Evolutionary conservation across 2,888 invertebrate species (phyloP), one percentile per base, ranked within the genome.

Genomic region (Trachelus stipa): DNA sequence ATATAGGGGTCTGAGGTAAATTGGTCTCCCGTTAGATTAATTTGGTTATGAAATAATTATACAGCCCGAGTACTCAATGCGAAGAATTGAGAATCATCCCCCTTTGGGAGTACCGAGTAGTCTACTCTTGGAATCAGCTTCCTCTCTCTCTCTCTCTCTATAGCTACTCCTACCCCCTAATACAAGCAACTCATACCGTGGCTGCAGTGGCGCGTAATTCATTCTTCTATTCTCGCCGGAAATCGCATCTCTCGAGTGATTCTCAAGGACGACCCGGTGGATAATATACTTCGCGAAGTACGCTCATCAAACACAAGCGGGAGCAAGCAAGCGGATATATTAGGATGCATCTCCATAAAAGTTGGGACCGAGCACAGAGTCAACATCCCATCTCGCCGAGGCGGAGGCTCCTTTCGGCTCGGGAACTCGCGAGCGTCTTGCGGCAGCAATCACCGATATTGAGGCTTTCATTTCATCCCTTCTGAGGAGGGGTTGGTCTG

Each of bases 331-430:
- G 83, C 87, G 90, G 90, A 90, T 91, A 90, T 91, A 91, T 91
- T 90, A 90, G 90, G 90, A 90, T 90, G 91, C 91, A 91, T 91
- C 90, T 91, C 90, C 90, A 91, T 91, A 90, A 91, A 91, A 91
- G 91, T 90, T 90, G 88, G 84, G 89, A 87, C 89, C 87, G 85
- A 86, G 88, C 87, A 88, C 83, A 88, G 88, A 89, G 89, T 89
- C 89, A 89, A 89, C 89, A 89, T 88, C 86, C 76, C 73, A 77
- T 75, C 75, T 77, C 75, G 80, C 76, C 75, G 79, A 79, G 56
- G 73, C 77, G 77, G 80, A 40, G 81, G 79, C 84, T 90, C 88
- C 85, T 89, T 89, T 87, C 87, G 85, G 87, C 87, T 83, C 82
- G 82, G 82, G 82, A 83, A 83, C 81, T 83, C 82, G 83, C 81